A percentile compares a stretch with the other conserved stretches of the same genome.
Conservation (phyloP, 2,888 invertebrate species). For the Phortica okadai region DNA sequence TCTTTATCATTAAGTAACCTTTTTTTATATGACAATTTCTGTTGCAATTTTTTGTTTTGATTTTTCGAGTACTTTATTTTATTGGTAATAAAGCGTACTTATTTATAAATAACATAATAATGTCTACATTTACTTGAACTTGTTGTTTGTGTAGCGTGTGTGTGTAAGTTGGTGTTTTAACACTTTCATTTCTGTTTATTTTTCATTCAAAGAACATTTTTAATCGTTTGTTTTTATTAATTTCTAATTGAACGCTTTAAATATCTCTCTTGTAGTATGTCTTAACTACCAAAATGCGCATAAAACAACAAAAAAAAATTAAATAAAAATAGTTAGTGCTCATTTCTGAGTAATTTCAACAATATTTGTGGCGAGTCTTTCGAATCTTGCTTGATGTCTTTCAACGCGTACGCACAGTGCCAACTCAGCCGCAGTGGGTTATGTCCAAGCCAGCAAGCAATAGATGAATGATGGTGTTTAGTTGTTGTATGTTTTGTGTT, state of each 20-base stretch:
- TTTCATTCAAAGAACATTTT: background rate
- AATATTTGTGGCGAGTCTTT: slow-evolving; percentile 46
- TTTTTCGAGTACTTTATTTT: slow-evolving; percentile 39
- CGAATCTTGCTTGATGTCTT: slow-evolving; percentile 35
- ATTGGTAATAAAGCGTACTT: slow-evolving; percentile 49
- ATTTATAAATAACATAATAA: slow-evolving; percentile 42
- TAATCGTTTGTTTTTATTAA: background rate
- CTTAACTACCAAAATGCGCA: slow-evolving; percentile 37
- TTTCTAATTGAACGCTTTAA: background rate
- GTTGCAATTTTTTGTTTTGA: slow-evolving; percentile 30
- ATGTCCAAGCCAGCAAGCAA: background rate
- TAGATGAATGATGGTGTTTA: background rate
- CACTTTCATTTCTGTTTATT: slow-evolving; percentile 39
- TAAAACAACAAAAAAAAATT: slow-evolving; percentile 39
- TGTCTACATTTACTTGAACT: slow-evolving; percentile 6
- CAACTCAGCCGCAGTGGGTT: background rate
- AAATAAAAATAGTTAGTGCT: background rate
- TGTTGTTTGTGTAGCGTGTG: slow-evolving; percentile 24
- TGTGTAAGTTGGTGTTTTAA: slow-evolving; percentile 48
- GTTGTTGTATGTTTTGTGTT: background rate
- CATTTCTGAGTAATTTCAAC: slow-evolving; percentile 17
- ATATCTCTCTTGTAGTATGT: slow-evolving; percentile 1
- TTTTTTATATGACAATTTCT: slow-evolving; percentile 37
- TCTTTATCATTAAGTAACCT: background rate
- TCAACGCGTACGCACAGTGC: background rate